Percentiles rank a stretch among this genome's conserved stretches.
Evolutionary conservation across 2,113 vertebrate genomes (phyloP).

Genomic region (Callaeas wilsoni): DNA sequence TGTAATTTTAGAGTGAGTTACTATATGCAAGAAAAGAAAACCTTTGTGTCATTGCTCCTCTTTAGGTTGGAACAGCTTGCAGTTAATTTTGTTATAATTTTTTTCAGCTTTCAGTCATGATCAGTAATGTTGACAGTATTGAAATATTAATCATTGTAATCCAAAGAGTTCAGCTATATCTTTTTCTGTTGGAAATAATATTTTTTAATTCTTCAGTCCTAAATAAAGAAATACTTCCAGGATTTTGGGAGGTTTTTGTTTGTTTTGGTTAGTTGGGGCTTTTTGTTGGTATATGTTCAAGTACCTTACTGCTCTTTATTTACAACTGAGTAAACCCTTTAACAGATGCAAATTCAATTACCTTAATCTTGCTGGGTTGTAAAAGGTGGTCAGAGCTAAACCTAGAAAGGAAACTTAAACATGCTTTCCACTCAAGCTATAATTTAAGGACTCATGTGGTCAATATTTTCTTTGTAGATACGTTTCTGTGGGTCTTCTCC

Average conservation of each 20-base stretch:
- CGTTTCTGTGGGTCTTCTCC: not conserved
- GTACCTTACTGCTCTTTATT: not conserved
- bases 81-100: not conserved
- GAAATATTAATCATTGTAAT: not conserved
- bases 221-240: not conserved
- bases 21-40: not conserved
- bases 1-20: not conserved
- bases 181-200: not conserved
- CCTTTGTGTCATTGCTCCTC: not conserved
- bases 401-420: not conserved
- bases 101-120: not conserved
- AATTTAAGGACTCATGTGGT: not conserved
- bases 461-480: not conserved
- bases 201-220: not conserved
- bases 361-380: not conserved
- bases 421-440: not conserved
- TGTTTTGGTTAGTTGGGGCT: not conserved
- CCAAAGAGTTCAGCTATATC: not conserved
- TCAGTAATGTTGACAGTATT: not conserved
- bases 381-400: not conserved
- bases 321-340: not conserved
- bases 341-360: not conserved
- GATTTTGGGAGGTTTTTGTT: accelerated
- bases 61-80: not conserved
- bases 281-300: not conserved